Evolutionary conservation across 2,888 invertebrate genomes (phyloP).

Genomic region (Parnassius glacialis): DNA sequence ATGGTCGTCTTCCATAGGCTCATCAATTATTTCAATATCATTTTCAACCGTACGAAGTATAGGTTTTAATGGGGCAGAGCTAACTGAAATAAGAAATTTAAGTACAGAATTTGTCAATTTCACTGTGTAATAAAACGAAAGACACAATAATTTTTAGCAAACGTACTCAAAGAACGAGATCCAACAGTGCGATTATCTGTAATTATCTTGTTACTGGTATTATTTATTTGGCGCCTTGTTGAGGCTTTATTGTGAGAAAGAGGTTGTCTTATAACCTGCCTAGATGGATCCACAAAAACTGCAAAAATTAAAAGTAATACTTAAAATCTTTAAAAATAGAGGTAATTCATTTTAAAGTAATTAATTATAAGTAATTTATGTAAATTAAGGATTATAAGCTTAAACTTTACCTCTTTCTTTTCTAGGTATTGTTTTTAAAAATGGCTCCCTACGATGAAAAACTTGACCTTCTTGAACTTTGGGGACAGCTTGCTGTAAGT

Average conservation of each 20-base stretch:
- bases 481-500: constrained; percentile 35
- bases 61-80: constrained; percentile 51
- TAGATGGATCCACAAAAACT: constrained; percentile 67
- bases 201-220: constrained; percentile 42
- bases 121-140: no score
- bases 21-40: constrained; percentile 69
- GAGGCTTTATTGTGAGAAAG: constrained; percentile 34
- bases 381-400: constrained; percentile 1
- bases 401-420: constrained; percentile 53
- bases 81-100: constrained; percentile 35
- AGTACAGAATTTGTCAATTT: background rate
- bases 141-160: no score
- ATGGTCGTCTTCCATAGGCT: constrained; percentile 63
- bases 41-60: constrained; percentile 72
- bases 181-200: constrained; percentile 51
- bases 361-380: background rate
- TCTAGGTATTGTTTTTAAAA: constrained; percentile 40
- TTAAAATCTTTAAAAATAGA: background rate
- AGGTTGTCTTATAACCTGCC: constrained; percentile 70
- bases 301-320: constrained; percentile 28
- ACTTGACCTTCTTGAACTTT: constrained; percentile 40
- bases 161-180: constrained; percentile 22
- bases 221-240: constrained; percentile 28
- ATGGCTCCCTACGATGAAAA: constrained; percentile 44
- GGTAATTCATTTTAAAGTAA: background rate